A percentile compares a stretch with the other conserved stretches of the same genome.
phyloP scores from a whole-genome alignment of 2,797 vertebrate genomes.

The Mormyrops attenuatus region DNA sequence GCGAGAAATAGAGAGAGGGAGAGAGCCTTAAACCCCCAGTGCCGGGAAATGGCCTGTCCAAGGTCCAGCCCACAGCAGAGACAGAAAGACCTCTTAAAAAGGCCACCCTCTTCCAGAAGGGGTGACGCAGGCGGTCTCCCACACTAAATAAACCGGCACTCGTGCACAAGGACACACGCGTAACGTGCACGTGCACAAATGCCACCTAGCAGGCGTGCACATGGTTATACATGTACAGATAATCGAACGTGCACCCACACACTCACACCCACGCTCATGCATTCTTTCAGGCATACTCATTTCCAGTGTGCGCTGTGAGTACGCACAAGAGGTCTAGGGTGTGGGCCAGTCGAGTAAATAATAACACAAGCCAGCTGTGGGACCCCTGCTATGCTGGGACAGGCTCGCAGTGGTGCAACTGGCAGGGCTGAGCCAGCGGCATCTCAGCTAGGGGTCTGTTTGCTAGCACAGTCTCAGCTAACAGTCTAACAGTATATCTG shows the following conservation, averaged over 20 bases:
- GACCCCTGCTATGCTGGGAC: neutral
- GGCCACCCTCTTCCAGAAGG: neutral
- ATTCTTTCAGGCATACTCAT: constrained; percentile 33
- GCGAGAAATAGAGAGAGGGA: constrained; percentile 36
- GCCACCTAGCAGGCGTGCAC: neutral
- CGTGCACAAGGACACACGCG: neutral
- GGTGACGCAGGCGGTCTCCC: neutral
- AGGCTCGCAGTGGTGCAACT: neutral
- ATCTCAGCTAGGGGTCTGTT: neutral
- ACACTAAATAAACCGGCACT: neutral
- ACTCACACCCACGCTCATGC: constrained; percentile 35
- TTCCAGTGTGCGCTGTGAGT: constrained; percentile 43
- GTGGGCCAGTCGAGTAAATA: constrained; percentile 62
- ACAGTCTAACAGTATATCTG: neutral
- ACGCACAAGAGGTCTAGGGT: constrained; percentile 47
- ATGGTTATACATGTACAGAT: neutral
- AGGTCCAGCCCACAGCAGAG: neutral
- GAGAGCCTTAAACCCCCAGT: neutral
- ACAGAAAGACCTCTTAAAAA: neutral
- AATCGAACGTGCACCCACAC: constrained; percentile 32
- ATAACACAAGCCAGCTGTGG: constrained; percentile 62
- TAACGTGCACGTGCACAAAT: neutral
- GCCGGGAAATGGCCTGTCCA: neutral
- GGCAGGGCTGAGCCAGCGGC: neutral
- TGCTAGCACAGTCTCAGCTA: neutral